phyloP scores from a whole-genome alignment of 2,113 vertebrate species.

The Hemiscyllium ocellatum region DNA sequence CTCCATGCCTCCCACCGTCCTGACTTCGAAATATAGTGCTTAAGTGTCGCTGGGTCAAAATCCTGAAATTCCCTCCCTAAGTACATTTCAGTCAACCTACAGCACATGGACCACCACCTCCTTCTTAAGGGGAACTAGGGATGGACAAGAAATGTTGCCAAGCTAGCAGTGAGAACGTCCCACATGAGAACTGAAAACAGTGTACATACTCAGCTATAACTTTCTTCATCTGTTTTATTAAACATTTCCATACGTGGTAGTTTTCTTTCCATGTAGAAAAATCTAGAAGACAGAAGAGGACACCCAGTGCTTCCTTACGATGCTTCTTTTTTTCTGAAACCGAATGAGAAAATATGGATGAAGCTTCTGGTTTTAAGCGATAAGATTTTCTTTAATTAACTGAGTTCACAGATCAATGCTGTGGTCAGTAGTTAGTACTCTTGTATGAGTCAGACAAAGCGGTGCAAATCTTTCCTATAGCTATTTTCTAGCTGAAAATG shows the following conservation, averaged over 20 bases:
- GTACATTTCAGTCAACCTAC: too few relatives aligned
- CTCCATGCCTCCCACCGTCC: too few relatives aligned
- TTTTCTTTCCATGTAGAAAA: conserved; percentile 72
- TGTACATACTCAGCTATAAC: conserved; percentile 55
- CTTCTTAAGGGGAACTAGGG: too few relatives aligned
- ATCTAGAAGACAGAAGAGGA: conserved; percentile 73
- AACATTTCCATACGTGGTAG: conserved; percentile 64
- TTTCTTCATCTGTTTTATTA: conserved; percentile 58
- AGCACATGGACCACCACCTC: too few relatives aligned
- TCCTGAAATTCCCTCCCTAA: too few relatives aligned
- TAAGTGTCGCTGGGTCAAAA: too few relatives aligned
- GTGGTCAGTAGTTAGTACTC: neutral
- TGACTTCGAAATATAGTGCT: too few relatives aligned
- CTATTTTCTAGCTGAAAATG: too few relatives aligned
- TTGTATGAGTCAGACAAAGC: neutral
- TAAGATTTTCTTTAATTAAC: neutral
- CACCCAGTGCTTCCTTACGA: conserved; percentile 55
- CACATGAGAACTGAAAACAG: neutral
- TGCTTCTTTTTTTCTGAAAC: conserved; percentile 57
- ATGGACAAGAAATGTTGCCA: too few relatives aligned
- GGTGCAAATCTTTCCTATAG: neutral
- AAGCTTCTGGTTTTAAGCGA: neutral
- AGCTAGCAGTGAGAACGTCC: too few relatives aligned
- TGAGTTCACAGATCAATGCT: neutral
- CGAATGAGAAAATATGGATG: neutral